Evolutionary conservation across 1,140 invertebrate species (phyloP).

Genomic region (Neodiprion fabricii): DNA sequence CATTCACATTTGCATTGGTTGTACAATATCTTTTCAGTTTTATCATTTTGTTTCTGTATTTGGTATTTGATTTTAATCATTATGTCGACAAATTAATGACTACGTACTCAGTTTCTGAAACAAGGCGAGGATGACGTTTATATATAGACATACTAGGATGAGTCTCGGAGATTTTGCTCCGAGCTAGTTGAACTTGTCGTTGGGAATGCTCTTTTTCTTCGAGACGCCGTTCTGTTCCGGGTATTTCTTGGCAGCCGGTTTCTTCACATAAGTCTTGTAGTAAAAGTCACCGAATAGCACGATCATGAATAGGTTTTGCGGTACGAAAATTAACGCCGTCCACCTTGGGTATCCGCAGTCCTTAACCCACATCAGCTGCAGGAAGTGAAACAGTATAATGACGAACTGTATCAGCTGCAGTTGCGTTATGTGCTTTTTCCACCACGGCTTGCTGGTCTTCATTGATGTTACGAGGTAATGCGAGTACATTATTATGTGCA

Average conservation of each 20-base stretch:
- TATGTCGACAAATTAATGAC: no score
- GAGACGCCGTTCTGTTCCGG: slow-evolving; percentile 31
- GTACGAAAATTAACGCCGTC: slow-evolving; percentile 66
- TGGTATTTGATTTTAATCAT: no score
- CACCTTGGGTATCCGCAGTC: slow-evolving; percentile 78
- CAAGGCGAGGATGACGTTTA: no score
- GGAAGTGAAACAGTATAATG: slow-evolving; percentile 72
- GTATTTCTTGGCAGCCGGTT: slow-evolving; percentile 32
- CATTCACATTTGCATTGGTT: no score
- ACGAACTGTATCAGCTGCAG: slow-evolving; percentile 82
- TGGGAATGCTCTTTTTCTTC: slow-evolving; percentile 34
- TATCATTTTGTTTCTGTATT: no score
- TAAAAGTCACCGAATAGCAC: slow-evolving; percentile 88
- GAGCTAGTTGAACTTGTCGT: no score
- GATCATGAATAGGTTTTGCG: slow-evolving; percentile 79
- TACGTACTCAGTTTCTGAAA: no score
- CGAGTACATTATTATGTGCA: slow-evolving; percentile 82
- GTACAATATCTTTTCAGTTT: no score
- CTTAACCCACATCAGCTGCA: slow-evolving; percentile 68
- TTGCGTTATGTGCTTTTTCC: slow-evolving; percentile 79
- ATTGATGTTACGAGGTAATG: slow-evolving; percentile 76
- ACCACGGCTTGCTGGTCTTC: slow-evolving; percentile 67
- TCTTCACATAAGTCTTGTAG: slow-evolving; percentile 74
- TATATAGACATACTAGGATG: no score
- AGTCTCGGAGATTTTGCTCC: no score